Base-by-base conservation (phyloP, 2,888 invertebrate genomes). In the Biston betularia region DNA sequence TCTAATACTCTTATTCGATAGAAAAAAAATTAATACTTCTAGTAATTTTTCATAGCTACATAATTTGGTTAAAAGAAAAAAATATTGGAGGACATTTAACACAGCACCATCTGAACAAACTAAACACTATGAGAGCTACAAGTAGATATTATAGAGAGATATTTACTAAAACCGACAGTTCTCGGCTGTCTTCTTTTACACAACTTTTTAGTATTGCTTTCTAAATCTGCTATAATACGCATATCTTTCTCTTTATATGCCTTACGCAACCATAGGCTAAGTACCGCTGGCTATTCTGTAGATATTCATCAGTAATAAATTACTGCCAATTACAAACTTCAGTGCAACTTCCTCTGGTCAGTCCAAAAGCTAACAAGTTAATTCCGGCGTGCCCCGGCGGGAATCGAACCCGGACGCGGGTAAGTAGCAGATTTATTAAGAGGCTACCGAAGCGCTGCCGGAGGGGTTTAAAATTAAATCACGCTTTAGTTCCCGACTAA, bases 351-450 rank as follows among this genome's bases (percentile, higher is more conserved):
- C 83, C 85, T 46, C 66, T 81, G 89, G 90, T 88, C 90, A 91
- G 89, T 86, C 77, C 79, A 81, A 82, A 82, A 57, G 53, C 84
- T 82, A 87, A 85, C 86, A 79, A 89, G 86, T 88, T 90, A 90
- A 92, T 90, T 84, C 83, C 79, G 74, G 81, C 75, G 6, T 73
- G 65, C 78, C 79, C 92, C 89, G 81, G 71, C 85, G 92, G 90
- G 92, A 91, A 81, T 89, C 89, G 88, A 92, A 92, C 86, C 84
- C 87, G 83, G 87, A 68, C 67, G 84, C 85, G 86, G 82, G 78
- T 87, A 90, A 90, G 88, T 85, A 87, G 85, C 86, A 89, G 90
- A 91, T 92, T 92, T 93, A 92, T 93, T 92, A 87, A 90, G 88
- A 89, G 92, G 87, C 85, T 87, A 85, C 85, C 84, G 83, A 84